Base-by-base conservation (phyloP, 2,797 vertebrate genomes). In the Okamejei kenojei region DNA sequence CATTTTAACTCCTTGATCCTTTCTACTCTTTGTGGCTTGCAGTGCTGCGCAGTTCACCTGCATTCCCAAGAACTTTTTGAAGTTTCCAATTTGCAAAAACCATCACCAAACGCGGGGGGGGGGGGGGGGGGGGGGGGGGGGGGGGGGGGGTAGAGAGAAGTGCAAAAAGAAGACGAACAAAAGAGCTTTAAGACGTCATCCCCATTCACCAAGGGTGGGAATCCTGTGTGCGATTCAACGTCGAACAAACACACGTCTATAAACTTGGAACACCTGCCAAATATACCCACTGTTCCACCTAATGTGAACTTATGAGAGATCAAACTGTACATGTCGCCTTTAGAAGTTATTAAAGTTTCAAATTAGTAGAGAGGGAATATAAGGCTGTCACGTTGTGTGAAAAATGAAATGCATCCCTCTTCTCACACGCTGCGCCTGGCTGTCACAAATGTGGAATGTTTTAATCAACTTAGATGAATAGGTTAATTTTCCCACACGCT, bases 1-100 rank as follows among this genome's bases (percentile, higher is more conserved):
- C 90, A 58, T 92, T 91, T 92, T 76, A 73, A 32, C 90, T 74
- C 71, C 90, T n/a, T 76, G 90, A 92, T 92, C 90, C 90, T 74
- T 92, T 92, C 90, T 92, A 8, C 17, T 26, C 71, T 92, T 92
- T 92, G 38, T 92, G 15, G 11, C 90, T 92, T 58, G 71, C 90
- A 54, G 45, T 6, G 45, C 45, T 76, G 26, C 71, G 45, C 73
- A 76, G 76, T 15, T 92, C 71, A n/a, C 13, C 45, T 54, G 17
- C 68, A 92, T 76, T 76, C 73, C 90, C 54, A 92, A 92, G 71
- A 92, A 92, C 13, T 54, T 74, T 76, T 74, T 76, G 23, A 92
- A n/a, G 90, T 76, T 58, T 76, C 21, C 38, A 73, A 71, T 58
- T 76, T 76, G 90, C 58, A 45, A 74, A 76, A 74, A 92, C 45